phyloP scores from a whole-genome alignment of 2,797 vertebrate genomes.

The Sebastiscus albofasciatus region DNA sequence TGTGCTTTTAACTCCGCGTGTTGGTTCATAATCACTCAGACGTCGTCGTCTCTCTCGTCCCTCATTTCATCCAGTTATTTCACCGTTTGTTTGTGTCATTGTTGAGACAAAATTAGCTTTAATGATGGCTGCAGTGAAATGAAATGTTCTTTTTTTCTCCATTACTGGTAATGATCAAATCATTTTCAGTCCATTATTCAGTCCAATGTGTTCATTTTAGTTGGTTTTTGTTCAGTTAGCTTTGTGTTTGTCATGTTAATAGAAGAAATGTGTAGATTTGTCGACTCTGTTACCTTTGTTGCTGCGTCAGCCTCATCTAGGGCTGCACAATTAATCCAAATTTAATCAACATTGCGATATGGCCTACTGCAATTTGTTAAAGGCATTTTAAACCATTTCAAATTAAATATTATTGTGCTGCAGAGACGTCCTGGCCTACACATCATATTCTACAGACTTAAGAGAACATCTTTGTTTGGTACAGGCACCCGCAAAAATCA shows the following conservation, averaged over 20 bases:
- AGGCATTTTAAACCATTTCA: too few relatives aligned
- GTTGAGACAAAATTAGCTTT: conserved; percentile 8
- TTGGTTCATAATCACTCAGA: not conserved
- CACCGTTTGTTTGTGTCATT: not conserved
- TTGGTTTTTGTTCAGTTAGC: not conserved
- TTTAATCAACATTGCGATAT: too few relatives aligned
- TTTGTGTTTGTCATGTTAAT: not conserved
- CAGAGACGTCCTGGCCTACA: too few relatives aligned
- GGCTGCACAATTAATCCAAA: too few relatives aligned
- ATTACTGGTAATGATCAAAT: not conserved
- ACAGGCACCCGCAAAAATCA: too few relatives aligned
- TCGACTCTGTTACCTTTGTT: too few relatives aligned
- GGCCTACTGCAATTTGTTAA: too few relatives aligned
- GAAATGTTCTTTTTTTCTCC: too few relatives aligned
- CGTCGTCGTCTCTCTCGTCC: not conserved
- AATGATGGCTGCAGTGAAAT: conserved; percentile 13
- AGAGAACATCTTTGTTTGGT: too few relatives aligned
- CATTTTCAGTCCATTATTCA: not conserved
- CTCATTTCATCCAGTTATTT: conserved; percentile 9
- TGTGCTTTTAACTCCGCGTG: not conserved
- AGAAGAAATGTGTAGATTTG: not conserved
- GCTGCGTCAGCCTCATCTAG: not conserved
- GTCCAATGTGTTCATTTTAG: not conserved
- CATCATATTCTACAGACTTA: too few relatives aligned
- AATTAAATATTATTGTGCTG: too few relatives aligned